A percentile compares a stretch with the other conserved stretches of the same genome.
Evolutionary conservation across 2,888 invertebrate genomes (phyloP).

Genomic region (Tenthredo distinguenda): DNA sequence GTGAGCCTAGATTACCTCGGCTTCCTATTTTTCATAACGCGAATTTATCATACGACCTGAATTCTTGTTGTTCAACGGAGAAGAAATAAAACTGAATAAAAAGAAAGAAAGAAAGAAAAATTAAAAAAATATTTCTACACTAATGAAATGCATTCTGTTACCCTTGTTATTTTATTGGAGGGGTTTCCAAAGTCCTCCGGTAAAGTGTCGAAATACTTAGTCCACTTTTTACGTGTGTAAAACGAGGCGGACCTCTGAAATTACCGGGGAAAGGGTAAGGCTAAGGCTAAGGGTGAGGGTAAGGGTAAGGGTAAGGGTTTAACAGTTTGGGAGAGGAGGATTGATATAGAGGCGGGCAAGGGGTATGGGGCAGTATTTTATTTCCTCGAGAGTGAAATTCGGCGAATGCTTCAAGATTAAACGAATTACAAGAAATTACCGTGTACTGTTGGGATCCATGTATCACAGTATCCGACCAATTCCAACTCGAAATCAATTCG

Average conservation of each 20-base stretch:
- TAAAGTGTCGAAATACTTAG: not conserved
- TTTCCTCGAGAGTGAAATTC: not conserved
- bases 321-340: not conserved
- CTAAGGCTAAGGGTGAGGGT: not conserved
- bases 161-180: not conserved
- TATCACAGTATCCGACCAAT: constrained; percentile 52
- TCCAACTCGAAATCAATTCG: constrained; percentile 60
- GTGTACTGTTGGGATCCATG: constrained; percentile 44
- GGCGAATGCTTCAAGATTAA: constrained; percentile 45
- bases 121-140: not conserved
- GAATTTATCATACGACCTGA: not conserved
- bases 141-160: constrained; percentile 2
- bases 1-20: constrained; percentile 16
- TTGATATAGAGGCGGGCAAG: not conserved
- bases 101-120: not conserved
- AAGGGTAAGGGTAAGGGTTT: not conserved
- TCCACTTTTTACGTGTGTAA: not conserved
- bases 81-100: not conserved
- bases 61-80: not conserved
- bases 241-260: not conserved
- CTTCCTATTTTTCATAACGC: not conserved
- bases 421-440: constrained; percentile 59
- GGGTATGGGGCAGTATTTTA: constrained; percentile 11
- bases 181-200: not conserved
- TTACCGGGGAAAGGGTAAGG: not conserved